Conservation (phyloP, 2,888 invertebrate genomes). For the Thera obeliscata region DNA sequence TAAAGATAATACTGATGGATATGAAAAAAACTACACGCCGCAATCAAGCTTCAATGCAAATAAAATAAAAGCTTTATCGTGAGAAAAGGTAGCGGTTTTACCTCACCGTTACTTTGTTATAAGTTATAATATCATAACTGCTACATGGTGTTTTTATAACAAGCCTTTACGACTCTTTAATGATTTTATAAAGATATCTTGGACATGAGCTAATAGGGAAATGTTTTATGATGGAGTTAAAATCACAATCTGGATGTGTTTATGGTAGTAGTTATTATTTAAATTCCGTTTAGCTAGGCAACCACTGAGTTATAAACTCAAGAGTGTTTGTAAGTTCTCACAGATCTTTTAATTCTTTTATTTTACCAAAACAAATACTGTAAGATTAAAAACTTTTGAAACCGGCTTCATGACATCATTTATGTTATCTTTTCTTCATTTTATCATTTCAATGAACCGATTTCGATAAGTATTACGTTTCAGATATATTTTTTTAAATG, state of each 20-base stretch:
- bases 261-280: neutral
- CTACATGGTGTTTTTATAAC: conserved; percentile 36
- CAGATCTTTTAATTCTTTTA: no score
- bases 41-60: conserved; percentile 23
- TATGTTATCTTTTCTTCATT: no score
- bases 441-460: no score
- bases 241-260: neutral
- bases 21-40: neutral
- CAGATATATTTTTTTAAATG: no score
- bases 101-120: conserved; percentile 49
- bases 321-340: no score
- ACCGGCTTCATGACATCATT: no score
- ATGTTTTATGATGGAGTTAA: neutral
- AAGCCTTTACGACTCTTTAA: conserved; percentile 20
- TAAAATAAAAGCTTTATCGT: conserved; percentile 36
- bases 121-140: conserved; percentile 44
- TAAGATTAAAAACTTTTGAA: no score
- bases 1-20: conserved; percentile 11
- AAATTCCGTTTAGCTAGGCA: neutral
- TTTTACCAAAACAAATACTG: no score
- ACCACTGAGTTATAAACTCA: neutral
- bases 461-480: no score
- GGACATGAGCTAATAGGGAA: neutral
- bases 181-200: conserved; percentile 5
- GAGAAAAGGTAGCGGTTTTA: conserved; percentile 44